phyloP scores from a whole-genome alignment of 2,888 invertebrate species.

The Xylota segnis region DNA sequence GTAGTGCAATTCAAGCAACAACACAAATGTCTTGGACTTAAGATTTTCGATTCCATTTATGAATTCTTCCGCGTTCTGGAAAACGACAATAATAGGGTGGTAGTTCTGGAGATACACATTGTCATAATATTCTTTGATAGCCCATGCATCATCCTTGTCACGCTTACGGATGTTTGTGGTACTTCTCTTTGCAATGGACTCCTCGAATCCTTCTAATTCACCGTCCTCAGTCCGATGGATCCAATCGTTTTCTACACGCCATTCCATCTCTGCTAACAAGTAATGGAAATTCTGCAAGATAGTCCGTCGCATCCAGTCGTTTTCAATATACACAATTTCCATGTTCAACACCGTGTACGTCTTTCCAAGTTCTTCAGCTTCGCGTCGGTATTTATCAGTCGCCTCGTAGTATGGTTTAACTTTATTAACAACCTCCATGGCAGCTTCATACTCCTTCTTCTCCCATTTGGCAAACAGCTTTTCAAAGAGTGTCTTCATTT shows the following conservation, averaged over 20 bases:
- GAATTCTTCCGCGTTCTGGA: slow-evolving; percentile 80
- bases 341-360: slow-evolving; percentile 81
- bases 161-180: slow-evolving; percentile 81
- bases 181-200: slow-evolving; percentile 81
- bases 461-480: slow-evolving; percentile 83
- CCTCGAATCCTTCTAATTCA: slow-evolving; percentile 81
- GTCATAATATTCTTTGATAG: slow-evolving; percentile 82
- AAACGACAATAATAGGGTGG: slow-evolving; percentile 81
- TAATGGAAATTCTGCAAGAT: slow-evolving; percentile 84
- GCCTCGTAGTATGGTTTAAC: slow-evolving; percentile 81
- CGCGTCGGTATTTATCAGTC: slow-evolving; percentile 80
- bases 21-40: slow-evolving; percentile 82
- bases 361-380: slow-evolving; percentile 79
- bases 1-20: slow-evolving; percentile 82
- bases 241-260: slow-evolving; percentile 83
- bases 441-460: slow-evolving; percentile 81
- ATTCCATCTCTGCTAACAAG: slow-evolving; percentile 82
- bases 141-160: slow-evolving; percentile 83
- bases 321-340: slow-evolving; percentile 83
- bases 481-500: slow-evolving; percentile 79
- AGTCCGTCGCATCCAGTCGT: slow-evolving; percentile 82
- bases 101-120: slow-evolving; percentile 80
- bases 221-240: slow-evolving; percentile 79
- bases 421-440: slow-evolving; percentile 81
- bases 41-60: slow-evolving; percentile 80